These are phyloP conservation scores for Istiophorus platypterus DNA, from an alignment of 2,113 vertebrate genomes.

Conservation along the genomic window DNA sequence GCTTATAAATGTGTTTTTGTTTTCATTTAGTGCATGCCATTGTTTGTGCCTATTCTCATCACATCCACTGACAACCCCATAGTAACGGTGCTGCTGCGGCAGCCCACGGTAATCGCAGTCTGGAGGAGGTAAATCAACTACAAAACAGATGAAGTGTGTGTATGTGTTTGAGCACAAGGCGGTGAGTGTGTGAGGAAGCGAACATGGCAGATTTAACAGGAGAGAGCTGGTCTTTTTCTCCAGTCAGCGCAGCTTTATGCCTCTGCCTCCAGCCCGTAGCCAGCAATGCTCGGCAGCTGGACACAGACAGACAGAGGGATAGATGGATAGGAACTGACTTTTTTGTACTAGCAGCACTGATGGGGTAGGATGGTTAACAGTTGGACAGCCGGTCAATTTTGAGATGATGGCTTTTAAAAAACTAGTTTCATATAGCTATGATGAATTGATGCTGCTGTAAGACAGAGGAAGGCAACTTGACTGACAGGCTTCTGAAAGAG, in stretches of 20 bases:
- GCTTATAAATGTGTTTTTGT: constrained; percentile 21
- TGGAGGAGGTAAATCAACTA: constrained; percentile 52
- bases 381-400: constrained; percentile 7
- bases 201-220: constrained; percentile 71
- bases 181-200: constrained; percentile 48
- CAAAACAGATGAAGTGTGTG: constrained; percentile 60
- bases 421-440: not conserved
- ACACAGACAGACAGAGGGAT: not conserved
- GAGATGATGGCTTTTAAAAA: not conserved
- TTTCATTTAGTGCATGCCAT: constrained; percentile 16
- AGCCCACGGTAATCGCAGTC: constrained; percentile 45
- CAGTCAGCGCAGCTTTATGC: constrained; percentile 35
- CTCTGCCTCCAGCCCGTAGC: constrained; percentile 10
- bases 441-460: not conserved
- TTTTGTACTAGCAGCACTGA: not conserved
- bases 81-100: constrained; percentile 38
- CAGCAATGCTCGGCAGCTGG: not conserved
- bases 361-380: not conserved
- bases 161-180: constrained; percentile 32
- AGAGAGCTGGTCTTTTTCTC: constrained; percentile 39
- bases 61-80: constrained; percentile 45
- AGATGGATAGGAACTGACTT: not conserved
- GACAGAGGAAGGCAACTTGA: not conserved
- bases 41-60: constrained; percentile 61
- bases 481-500: not conserved